A percentile compares a stretch with the other conserved stretches of the same genome.
phyloP scores from a whole-genome alignment of 1,140 invertebrate species.

The Trachymyrmex septentrionalis region DNA sequence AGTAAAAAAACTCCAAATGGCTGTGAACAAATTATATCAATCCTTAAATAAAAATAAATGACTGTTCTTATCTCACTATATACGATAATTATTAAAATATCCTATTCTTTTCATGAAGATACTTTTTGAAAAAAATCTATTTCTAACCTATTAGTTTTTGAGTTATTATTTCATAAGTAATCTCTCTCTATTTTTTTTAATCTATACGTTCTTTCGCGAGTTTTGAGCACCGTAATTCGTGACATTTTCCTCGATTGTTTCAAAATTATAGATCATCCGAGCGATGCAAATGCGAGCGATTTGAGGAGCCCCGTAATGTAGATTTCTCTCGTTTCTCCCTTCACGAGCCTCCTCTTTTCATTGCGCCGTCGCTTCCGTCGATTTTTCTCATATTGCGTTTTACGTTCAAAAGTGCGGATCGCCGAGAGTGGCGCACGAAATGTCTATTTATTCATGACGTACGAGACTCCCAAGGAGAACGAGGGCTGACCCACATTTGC shows the following conservation, averaged over 20 bases:
- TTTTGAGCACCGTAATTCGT: neutral
- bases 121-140: neutral
- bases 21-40: neutral
- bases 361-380: neutral
- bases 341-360: neutral
- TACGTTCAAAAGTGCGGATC: constrained; percentile 40
- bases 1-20: neutral
- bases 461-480: constrained; percentile 68
- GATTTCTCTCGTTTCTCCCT: neutral
- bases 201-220: neutral
- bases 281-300: neutral
- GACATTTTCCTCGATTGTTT: neutral
- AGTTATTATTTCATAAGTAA: neutral
- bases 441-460: constrained; percentile 63
- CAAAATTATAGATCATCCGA: neutral
- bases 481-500: constrained; percentile 69
- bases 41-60: neutral
- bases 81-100: constrained; percentile 8
- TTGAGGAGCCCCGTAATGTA: neutral
- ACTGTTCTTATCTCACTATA: neutral
- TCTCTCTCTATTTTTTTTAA: neutral
- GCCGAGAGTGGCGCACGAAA: constrained; percentile 44
- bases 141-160: neutral
- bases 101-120: neutral
- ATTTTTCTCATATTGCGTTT: constrained; percentile 33